These are phyloP conservation scores for Elephas maximus DNA, from an alignment of 2,113 vertebrate species.

Conservation along the genomic window DNA sequence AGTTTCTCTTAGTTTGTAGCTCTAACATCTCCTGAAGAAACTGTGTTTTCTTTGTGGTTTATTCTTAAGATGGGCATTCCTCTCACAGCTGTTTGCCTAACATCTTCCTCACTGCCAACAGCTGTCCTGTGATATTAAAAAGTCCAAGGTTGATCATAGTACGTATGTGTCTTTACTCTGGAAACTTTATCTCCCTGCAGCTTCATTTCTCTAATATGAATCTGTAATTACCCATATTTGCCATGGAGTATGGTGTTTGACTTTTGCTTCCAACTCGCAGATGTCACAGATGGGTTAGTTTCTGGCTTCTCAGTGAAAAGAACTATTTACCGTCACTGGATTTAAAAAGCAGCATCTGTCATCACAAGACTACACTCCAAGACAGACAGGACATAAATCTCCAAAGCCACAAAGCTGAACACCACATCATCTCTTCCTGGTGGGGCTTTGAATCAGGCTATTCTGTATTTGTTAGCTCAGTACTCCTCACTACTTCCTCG, in stretches of 20 bases:
- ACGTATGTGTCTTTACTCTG: constrained; percentile 1
- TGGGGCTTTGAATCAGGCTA: not conserved
- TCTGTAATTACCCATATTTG: not conserved
- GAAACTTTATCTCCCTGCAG: constrained; percentile 22
- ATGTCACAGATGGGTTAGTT: constrained; percentile 9
- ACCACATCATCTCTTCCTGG: not conserved
- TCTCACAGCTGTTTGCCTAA: not conserved
- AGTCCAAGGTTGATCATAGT: not conserved
- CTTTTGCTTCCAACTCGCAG: constrained; percentile 33
- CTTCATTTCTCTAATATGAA: not conserved
- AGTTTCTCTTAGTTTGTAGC: not conserved
- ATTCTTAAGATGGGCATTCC: not conserved
- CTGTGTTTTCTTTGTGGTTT: constrained; percentile 12
- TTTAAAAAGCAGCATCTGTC: constrained; percentile 48
- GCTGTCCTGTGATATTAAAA: not conserved
- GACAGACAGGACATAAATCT: constrained; percentile 20
- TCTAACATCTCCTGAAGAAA: not conserved
- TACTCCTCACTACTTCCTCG: not conserved
- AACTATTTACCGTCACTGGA: constrained; percentile 4
- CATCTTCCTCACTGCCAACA: not conserved
- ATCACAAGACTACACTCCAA: constrained; percentile 7
- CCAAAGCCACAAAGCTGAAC: not conserved
- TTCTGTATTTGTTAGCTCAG: not conserved
- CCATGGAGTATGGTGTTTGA: not conserved
- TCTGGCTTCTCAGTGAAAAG: constrained; percentile 17